phyloP scores from a whole-genome alignment of 2,797 vertebrate genomes.

The Lepus townsendii region DNA sequence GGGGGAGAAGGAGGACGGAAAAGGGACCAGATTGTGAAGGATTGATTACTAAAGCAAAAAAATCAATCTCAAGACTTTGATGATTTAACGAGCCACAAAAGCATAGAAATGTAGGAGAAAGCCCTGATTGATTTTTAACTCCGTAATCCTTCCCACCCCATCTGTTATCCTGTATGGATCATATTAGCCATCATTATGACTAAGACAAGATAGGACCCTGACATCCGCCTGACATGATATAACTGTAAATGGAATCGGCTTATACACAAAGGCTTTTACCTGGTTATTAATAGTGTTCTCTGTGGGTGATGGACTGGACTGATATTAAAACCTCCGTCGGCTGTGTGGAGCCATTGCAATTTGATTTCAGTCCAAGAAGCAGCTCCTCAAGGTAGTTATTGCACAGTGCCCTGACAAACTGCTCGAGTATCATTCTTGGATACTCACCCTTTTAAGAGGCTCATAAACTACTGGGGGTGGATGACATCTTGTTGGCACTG shows the following conservation, averaged over 20 bases:
- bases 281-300: constrained; percentile 89
- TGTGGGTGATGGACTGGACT: constrained; percentile 84
- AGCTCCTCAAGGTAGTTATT: constrained; percentile 80
- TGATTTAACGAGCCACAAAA: constrained; percentile 89
- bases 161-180: constrained; percentile 88
- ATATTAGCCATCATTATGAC: constrained; percentile 88
- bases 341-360: constrained; percentile 82
- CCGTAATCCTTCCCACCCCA: constrained; percentile 86
- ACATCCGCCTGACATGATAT: constrained; percentile 87
- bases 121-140: constrained; percentile 89
- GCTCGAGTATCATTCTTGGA: constrained; percentile 63
- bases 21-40: constrained; percentile 79
- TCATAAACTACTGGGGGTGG: constrained; percentile 68
- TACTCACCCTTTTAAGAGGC: constrained; percentile 79
- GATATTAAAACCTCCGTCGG: constrained; percentile 81
- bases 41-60: constrained; percentile 88
- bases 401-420: constrained; percentile 72
- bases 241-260: constrained; percentile 88
- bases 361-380: constrained; percentile 87
- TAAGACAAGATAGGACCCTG: constrained; percentile 85
- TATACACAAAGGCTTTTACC: constrained; percentile 89
- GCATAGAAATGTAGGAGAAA: constrained; percentile 87
- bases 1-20: background rate
- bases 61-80: constrained; percentile 88
- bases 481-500: constrained; percentile 76